Conservation (phyloP, 2,113 vertebrate species). For the Scomber japonicus region DNA sequence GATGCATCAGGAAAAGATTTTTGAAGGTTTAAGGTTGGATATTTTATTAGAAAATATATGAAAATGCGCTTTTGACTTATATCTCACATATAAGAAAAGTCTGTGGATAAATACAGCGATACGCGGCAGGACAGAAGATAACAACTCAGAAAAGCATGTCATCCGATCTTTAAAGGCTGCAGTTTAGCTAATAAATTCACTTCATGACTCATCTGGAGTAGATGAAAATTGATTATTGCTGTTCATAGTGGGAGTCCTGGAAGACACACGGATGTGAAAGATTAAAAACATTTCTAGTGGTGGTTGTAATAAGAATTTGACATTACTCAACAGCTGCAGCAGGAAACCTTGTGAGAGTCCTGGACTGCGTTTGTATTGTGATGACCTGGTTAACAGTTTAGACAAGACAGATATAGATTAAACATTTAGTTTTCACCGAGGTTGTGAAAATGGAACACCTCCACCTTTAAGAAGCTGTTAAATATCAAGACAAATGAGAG, state of each 20-base stretch:
- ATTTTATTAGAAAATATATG: neutral
- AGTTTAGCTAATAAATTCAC: neutral
- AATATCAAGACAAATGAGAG: no score
- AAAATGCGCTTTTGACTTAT: conserved; percentile 7
- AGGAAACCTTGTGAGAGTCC: no score
- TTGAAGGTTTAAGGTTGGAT: neutral
- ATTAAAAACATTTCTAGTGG: neutral
- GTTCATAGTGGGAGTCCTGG: neutral
- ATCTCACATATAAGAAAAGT: neutral
- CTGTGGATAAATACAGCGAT: neutral
- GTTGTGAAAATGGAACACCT: neutral
- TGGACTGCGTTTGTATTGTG: no score
- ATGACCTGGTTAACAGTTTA: no score
- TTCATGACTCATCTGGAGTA: neutral
- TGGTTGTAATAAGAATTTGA: neutral
- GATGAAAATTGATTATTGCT: conserved; percentile 5
- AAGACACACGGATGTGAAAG: no score
- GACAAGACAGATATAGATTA: neutral
- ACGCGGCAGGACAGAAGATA: neutral
- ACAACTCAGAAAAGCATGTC: neutral
- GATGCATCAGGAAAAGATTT: neutral
- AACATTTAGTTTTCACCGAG: neutral
- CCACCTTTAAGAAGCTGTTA: neutral
- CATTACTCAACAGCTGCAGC: neutral
- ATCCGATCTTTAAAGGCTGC: neutral